A percentile compares a stretch with the other conserved stretches of the same genome.
Evolutionary conservation across 1,140 invertebrate species (phyloP).

Genomic region (Drosophila busckii): DNA sequence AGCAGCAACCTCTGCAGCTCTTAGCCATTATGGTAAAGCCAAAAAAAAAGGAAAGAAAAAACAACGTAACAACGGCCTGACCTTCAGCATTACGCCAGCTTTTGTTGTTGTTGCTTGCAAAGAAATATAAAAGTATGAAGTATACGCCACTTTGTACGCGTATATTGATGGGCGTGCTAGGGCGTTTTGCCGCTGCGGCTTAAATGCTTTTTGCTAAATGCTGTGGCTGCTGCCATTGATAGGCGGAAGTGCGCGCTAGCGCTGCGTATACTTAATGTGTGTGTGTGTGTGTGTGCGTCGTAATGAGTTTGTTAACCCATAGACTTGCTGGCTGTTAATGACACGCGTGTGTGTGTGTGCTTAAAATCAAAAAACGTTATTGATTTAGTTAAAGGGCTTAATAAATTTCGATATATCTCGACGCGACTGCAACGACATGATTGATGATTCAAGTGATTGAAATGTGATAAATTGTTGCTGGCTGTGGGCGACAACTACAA

Average conservation of each 20-base stretch:
- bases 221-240: conserved; percentile 57
- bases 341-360: not conserved
- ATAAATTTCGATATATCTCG: conserved; percentile 31
- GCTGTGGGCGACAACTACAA: conserved; percentile 22
- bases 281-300: not conserved
- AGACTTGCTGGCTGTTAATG: not conserved
- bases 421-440: conserved; percentile 39
- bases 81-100: conserved; percentile 68
- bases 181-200: conserved; percentile 31
- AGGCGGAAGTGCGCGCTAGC: conserved; percentile 55
- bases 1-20: conserved; percentile 34
- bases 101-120: conserved; percentile 29
- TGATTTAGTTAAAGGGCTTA: too few species aligned
- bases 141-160: conserved; percentile 24
- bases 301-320: conserved; percentile 70
- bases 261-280: conserved; percentile 52
- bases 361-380: too few species aligned
- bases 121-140: conserved; percentile 8
- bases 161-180: conserved; percentile 31
- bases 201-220: conserved; percentile 69
- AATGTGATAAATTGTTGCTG: conserved; percentile 66
- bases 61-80: conserved; percentile 69
- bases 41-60: too few species aligned
- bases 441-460: conserved; percentile 66
- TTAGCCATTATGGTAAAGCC: conserved; percentile 46